These are phyloP conservation scores for Eilema griseolum DNA, from an alignment of 2,888 invertebrate species.

Conservation along the genomic window DNA sequence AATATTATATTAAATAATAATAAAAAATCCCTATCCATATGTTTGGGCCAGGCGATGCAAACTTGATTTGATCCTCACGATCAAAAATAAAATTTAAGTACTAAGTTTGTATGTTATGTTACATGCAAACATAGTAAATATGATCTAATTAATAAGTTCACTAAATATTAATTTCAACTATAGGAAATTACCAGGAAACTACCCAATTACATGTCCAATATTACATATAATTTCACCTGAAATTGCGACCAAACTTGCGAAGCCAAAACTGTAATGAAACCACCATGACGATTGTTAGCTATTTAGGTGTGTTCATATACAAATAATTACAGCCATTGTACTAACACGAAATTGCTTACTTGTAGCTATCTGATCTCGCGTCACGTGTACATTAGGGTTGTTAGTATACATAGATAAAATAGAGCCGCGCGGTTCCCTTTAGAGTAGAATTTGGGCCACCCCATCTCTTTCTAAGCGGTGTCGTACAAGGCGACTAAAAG, in stretches of 20 bases:
- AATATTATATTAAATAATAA: background rate
- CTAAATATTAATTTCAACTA: background rate
- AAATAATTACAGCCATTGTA: conserved; percentile 44
- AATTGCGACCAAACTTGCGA: background rate
- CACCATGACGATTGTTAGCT: conserved; percentile 6
- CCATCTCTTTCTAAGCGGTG: too few species aligned
- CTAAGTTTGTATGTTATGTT: too few species aligned
- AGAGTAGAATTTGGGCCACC: too few species aligned
- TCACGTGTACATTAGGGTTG: conserved; percentile 37
- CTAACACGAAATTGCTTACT: conserved; percentile 46
- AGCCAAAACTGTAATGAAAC: background rate
- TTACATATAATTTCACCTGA: background rate
- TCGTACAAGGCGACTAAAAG: too few species aligned
- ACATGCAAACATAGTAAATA: too few species aligned
- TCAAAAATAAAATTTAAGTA: too few species aligned
- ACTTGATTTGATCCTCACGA: too few species aligned
- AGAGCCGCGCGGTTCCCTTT: too few species aligned
- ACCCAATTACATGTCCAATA: background rate
- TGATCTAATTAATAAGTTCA: background rate
- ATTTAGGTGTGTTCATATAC: conserved; percentile 21
- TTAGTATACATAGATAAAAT: conserved; percentile 13
- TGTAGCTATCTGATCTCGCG: conserved; percentile 37
- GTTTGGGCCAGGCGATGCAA: too few species aligned
- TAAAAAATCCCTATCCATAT: too few species aligned
- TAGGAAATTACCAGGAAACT: background rate